Evolutionary conservation across 2,888 invertebrate genomes (phyloP).

Genomic region (Agrotis segetum): DNA sequence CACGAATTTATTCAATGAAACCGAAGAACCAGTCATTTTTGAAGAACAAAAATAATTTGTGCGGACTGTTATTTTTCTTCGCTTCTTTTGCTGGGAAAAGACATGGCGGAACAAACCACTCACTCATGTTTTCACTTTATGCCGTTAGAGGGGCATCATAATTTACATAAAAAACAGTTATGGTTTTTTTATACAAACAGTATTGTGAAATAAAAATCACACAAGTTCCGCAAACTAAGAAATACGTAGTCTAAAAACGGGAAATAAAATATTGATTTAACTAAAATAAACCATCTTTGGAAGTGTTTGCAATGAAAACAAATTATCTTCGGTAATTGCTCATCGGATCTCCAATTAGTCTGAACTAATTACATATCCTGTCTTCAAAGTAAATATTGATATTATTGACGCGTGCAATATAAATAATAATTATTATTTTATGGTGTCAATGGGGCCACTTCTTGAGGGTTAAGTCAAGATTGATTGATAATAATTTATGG

Average conservation of each 20-base stretch:
- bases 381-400: slow-evolving; percentile 36
- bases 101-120: not conserved
- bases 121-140: not conserved
- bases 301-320: slow-evolving; percentile 36
- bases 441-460: not conserved
- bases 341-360: slow-evolving; percentile 25
- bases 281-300: slow-evolving; percentile 1
- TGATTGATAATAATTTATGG: not conserved
- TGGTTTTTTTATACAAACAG: not conserved
- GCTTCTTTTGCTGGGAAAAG: too few relatives aligned
- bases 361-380: slow-evolving; percentile 29
- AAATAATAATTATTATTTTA: slow-evolving; percentile 30
- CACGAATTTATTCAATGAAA: not conserved
- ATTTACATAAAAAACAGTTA: not conserved
- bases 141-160: too few relatives aligned
- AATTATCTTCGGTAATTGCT: slow-evolving; percentile 23
- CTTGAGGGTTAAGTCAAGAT: slow-evolving; percentile 22
- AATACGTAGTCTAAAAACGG: not conserved
- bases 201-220: not conserved
- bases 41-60: not conserved
- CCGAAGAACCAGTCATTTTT: not conserved
- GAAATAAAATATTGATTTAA: slow-evolving; percentile 31
- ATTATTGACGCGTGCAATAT: slow-evolving; percentile 27
- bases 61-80: too few relatives aligned
- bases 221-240: not conserved